A percentile compares a stretch with the other conserved stretches of the same genome.
phyloP scores from a whole-genome alignment of 2,113 vertebrate species.

The Centropus bengalensis region DNA sequence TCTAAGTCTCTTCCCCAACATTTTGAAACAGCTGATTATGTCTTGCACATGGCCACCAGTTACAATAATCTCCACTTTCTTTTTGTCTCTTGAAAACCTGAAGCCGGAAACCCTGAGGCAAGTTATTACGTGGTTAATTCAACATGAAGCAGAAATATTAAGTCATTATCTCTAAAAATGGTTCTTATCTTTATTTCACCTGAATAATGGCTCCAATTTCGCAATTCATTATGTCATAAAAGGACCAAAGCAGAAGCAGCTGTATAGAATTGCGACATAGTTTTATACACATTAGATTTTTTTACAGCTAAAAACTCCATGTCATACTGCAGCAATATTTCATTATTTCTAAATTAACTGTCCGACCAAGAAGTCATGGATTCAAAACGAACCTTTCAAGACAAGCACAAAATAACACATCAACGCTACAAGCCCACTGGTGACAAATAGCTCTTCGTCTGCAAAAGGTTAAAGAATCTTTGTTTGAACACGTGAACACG shows the following conservation, averaged over 20 bases:
- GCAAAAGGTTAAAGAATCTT: background rate
- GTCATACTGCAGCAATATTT: background rate
- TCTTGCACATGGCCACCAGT: fast-evolving
- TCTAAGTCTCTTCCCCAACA: background rate
- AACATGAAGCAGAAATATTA: background rate
- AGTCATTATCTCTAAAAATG: background rate
- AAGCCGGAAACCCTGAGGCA: background rate
- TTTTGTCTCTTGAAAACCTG: background rate
- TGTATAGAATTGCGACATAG: background rate
- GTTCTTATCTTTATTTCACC: background rate
- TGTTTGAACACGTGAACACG: background rate
- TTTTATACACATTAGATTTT: background rate
- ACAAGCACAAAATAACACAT: background rate
- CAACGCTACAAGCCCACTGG: background rate
- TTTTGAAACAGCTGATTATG: background rate
- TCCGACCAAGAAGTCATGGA: background rate
- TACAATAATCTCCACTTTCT: background rate
- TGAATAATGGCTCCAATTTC: background rate
- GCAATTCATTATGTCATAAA: background rate
- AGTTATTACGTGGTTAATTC: background rate
- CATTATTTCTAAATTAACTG: background rate
- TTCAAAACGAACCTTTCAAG: background rate
- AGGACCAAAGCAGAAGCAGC: background rate
- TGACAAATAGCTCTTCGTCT: background rate
- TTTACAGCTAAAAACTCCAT: background rate